Conservation (phyloP, 2,113 vertebrate species). For the Pachypanchax playfairii region DNA sequence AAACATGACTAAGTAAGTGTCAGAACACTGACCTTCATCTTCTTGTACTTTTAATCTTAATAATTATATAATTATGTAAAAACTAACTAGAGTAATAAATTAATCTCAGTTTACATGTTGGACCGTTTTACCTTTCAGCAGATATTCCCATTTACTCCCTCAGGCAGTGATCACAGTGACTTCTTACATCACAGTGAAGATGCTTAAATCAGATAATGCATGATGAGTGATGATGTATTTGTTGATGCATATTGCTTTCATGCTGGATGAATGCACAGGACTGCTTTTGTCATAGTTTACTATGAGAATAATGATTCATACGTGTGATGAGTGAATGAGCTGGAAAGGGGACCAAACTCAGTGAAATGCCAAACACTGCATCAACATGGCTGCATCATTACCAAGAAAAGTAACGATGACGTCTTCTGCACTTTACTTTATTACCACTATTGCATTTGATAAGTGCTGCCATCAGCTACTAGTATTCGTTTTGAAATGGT, state of each 20-base stretch:
- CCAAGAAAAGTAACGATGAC: too few species aligned
- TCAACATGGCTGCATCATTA: too few species aligned
- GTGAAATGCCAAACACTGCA: constrained; percentile 26
- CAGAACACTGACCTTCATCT: neutral
- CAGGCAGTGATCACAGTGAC: neutral
- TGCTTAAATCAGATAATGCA: constrained; percentile 2
- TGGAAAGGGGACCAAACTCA: constrained; percentile 24
- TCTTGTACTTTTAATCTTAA: too few species aligned
- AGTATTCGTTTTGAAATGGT: too few species aligned
- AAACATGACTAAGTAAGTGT: constrained; percentile 29
- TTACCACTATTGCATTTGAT: too few species aligned
- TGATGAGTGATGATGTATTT: constrained; percentile 38
- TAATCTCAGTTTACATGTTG: constrained; percentile 16
- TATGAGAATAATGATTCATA: constrained; percentile 48
- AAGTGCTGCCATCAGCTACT: too few species aligned
- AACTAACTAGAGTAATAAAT: constrained; percentile 47
- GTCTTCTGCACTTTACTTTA: too few species aligned
- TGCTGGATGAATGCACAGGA: constrained; percentile 40
- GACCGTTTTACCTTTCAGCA: constrained; percentile 14
- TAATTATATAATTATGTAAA: neutral
- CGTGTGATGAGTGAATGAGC: constrained; percentile 46
- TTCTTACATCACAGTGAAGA: neutral
- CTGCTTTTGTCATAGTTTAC: constrained; percentile 57
- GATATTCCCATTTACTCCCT: constrained; percentile 24
- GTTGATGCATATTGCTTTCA: constrained; percentile 26